Evolutionary conservation across 2,113 vertebrate species (phyloP), one percentile per base, ranked within the genome.

Genomic region (Oncorhynchus nerka): DNA sequence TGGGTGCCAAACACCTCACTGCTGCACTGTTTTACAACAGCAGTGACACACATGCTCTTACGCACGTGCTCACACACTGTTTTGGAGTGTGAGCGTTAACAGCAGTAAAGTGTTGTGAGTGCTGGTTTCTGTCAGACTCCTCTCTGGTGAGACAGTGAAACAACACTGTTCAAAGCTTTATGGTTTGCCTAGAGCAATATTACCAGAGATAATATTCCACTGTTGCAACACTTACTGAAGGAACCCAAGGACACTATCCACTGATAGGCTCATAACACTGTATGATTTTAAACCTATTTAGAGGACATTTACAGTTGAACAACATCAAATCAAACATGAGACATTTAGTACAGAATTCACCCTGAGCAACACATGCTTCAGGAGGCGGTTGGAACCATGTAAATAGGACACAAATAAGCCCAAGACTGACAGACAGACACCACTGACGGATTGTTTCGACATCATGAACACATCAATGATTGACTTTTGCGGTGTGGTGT

Each of bases 41-140:
- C 15, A 15, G 49, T 13, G 49, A 15, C 15, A 19, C 16, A 55
- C 51, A 55, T 19, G 5, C 51, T 15, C 51, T 4, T 16, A 55
- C 4, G 5, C 51, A 55, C 9, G 2, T 45, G 51, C 51, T 19
- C 51, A 55, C 51, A 55, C 51, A 55, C 51, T 45, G 16, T 55
- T 55, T 55, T 45, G 9, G 12, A 45, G 39, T 45, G 39, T 45
- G 20, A 68, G 30, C 82, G 83, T 49, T 80, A 81, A 84, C 65
- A 28, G 34, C 51, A 45, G 8, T 45, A 45, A 45, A 12, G 39
- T 45, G 2, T 12, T 45, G 39, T 45, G 39, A 70, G 30, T 0
- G 0, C 77, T 85, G 86, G 57, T 84, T 85, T 83, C 68, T 86
- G 70, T 88, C 76, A 80, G 62, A 83, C 9, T 45, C 39, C 39